Conservation (phyloP, 1,140 invertebrate species). For the Euwallacea fornicatus region DNA sequence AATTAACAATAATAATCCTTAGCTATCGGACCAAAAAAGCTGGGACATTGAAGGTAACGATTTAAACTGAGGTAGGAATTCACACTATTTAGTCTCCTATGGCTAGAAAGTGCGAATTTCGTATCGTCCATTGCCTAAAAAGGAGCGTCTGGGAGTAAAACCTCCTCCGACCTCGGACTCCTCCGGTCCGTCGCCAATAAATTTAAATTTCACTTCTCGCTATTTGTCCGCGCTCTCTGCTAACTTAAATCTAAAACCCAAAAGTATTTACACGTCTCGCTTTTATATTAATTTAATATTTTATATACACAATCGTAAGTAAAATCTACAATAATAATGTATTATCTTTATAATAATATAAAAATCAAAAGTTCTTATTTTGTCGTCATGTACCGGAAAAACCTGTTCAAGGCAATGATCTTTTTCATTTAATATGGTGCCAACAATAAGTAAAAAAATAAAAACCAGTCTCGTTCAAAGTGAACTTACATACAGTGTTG, state of each 20-base stretch:
- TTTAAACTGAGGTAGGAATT: neutral
- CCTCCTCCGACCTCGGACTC: neutral
- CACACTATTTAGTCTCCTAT: neutral
- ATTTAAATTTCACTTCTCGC: neutral
- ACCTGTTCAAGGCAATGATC: too few relatives aligned
- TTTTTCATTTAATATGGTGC: too few relatives aligned
- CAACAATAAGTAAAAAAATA: too few relatives aligned
- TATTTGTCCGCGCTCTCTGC: constrained; percentile 1
- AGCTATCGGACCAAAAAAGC: constrained; percentile 5
- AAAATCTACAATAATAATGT: constrained; percentile 39
- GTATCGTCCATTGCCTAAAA: too few relatives aligned
- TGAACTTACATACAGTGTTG: too few relatives aligned
- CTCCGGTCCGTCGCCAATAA: neutral
- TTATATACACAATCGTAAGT: constrained; percentile 41
- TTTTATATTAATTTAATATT: constrained; percentile 41
- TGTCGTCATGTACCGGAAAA: too few relatives aligned
- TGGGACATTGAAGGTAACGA: neutral
- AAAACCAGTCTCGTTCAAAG: too few relatives aligned
- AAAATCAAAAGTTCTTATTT: constrained; percentile 16
- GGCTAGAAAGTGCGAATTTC: neutral
- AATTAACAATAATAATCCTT: constrained; percentile 31
- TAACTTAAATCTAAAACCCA: constrained; percentile 37
- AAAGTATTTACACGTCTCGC: constrained; percentile 39
- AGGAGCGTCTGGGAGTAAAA: neutral
- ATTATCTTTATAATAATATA: constrained; percentile 30